A percentile compares a stretch with the other conserved stretches of the same genome.
These are phyloP conservation scores for Agonopterix arenella DNA, from an alignment of 2,888 invertebrate genomes.

Conservation along the genomic window DNA sequence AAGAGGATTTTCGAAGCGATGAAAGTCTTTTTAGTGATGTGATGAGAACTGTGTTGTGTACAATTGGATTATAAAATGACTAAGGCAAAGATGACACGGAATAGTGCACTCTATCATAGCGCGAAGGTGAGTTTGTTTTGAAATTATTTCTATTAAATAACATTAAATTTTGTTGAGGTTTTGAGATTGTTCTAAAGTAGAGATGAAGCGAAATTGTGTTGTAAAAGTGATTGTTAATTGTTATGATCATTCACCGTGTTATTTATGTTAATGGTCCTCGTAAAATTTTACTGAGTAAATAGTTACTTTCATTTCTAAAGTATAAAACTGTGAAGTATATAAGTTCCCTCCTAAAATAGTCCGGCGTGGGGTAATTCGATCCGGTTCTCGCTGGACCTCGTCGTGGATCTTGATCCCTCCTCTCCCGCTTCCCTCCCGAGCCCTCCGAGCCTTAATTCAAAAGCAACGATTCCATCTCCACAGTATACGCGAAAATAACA, in stretches of 20 bases:
- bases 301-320: constrained; percentile 22
- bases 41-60: constrained; percentile 50
- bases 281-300: constrained; percentile 20
- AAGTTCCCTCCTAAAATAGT: constrained; percentile 23
- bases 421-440: constrained; percentile 40
- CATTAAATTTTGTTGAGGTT: neutral
- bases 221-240: constrained; percentile 9
- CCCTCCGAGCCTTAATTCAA: constrained; percentile 46
- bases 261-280: constrained; percentile 28
- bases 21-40: constrained; percentile 40
- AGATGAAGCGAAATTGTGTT: constrained; percentile 2
- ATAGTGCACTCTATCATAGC: constrained; percentile 83
- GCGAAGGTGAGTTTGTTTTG: constrained; percentile 79
- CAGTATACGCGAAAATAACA: constrained; percentile 26
- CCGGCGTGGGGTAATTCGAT: constrained; percentile 33
- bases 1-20: constrained; percentile 45
- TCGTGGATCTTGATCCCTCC: constrained; percentile 57
- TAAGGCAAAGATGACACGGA: constrained; percentile 75
- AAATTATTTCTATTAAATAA: constrained; percentile 13
- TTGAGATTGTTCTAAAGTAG: neutral
- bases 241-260: constrained; percentile 22
- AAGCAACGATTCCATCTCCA: constrained; percentile 41
- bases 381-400: constrained; percentile 42
- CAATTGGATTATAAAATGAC: constrained; percentile 59
- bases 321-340: neutral